phyloP scores from a whole-genome alignment of 2,113 vertebrate genomes.

The Chloropsis cyanopogon region DNA sequence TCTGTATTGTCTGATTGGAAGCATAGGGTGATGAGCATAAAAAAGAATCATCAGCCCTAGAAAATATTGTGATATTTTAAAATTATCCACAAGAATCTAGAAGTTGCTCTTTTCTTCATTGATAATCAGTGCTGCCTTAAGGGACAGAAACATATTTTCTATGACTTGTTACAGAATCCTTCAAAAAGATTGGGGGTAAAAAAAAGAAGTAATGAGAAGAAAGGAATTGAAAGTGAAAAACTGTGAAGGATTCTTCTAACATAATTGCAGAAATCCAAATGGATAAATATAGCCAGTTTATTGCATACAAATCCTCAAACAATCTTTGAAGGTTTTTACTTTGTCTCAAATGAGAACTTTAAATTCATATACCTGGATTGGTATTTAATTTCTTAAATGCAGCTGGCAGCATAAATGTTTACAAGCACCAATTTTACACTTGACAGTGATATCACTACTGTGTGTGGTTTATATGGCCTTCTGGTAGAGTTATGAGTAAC shows the following conservation, averaged over 20 bases:
- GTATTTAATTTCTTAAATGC: neutral
- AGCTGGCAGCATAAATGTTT: neutral
- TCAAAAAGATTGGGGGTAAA: neutral
- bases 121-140: neutral
- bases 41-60: neutral
- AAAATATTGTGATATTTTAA: neutral
- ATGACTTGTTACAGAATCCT: neutral
- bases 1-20: neutral
- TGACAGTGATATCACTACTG: neutral
- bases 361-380: neutral
- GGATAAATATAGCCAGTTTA: neutral
- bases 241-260: neutral
- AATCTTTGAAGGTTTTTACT: neutral
- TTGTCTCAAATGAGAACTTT: neutral
- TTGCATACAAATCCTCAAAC: neutral
- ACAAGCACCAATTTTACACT: neutral
- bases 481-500: neutral
- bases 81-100: neutral
- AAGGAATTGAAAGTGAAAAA: neutral
- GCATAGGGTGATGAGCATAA: neutral
- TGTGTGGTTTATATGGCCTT: neutral
- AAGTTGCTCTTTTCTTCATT: neutral
- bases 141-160: neutral
- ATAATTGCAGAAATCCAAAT: neutral
- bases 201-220: neutral